These are phyloP conservation scores for Drosophila histrio DNA, from an alignment of 2,888 invertebrate genomes.

Conservation along the genomic window DNA sequence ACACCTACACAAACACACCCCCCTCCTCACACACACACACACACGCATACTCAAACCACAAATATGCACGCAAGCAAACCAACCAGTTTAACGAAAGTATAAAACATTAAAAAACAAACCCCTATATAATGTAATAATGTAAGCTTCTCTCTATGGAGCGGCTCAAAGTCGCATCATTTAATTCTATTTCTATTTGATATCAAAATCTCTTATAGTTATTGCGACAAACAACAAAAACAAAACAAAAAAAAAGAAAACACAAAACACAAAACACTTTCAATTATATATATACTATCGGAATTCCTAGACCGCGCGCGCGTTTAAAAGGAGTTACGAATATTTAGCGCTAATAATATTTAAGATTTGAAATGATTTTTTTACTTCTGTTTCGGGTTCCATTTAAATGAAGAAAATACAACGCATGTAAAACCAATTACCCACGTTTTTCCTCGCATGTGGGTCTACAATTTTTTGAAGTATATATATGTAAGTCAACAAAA, in stretches of 20 bases:
- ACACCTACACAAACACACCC: slow-evolving; percentile 18
- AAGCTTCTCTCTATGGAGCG: slow-evolving; percentile 42
- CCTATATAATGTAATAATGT: slow-evolving; percentile 8
- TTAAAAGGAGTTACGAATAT: slow-evolving; percentile 50
- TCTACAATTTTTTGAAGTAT: slow-evolving; percentile 71
- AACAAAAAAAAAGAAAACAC: not conserved
- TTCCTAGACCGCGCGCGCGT: slow-evolving; percentile 53
- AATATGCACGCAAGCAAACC: slow-evolving; percentile 51
- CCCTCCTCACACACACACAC: slow-evolving; percentile 30
- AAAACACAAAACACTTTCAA: slow-evolving; percentile 37
- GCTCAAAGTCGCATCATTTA: slow-evolving; percentile 72
- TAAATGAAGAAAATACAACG: slow-evolving; percentile 33
- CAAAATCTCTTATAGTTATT: slow-evolving; percentile 74
- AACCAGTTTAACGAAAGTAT: slow-evolving; percentile 54
- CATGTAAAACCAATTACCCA: slow-evolving; percentile 65
- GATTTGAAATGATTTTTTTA: slow-evolving; percentile 49
- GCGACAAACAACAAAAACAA: slow-evolving; percentile 42
- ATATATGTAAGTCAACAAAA: slow-evolving; percentile 73
- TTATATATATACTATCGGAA: slow-evolving; percentile 48
- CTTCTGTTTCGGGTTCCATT: slow-evolving; percentile 54
- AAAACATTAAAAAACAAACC: slow-evolving; percentile 45
- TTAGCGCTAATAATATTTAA: slow-evolving; percentile 62
- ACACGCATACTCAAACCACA: slow-evolving; percentile 20
- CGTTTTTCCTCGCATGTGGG: slow-evolving; percentile 71
- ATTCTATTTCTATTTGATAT: slow-evolving; percentile 51